Base-by-base conservation (phyloP, 1,140 invertebrate genomes). In the Doryteuthis pealeii region DNA sequence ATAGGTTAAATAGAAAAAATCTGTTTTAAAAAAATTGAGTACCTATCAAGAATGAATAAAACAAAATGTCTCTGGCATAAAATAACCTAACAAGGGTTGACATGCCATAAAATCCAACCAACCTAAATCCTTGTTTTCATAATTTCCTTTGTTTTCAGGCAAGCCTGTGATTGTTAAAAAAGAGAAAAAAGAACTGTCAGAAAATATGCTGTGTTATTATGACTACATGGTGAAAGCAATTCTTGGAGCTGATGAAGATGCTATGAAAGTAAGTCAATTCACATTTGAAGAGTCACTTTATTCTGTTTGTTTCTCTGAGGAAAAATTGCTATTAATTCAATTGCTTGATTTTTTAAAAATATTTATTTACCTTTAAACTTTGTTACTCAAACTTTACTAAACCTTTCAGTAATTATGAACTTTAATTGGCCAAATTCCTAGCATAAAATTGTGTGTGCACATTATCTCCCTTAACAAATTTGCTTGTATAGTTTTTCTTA, bases 191-290 rank as follows among this genome's bases (percentile, higher is more conserved):
- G 54, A 62, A 30, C 32, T 82, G 4, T 76, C 77, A 28, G 79
- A 81, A n/a, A 81, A 83, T n/a, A 54, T 83, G 31, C 77, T 83
- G 77, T 69, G 71, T 28, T 87, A 87, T 75, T 87, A 83, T 80
- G 82, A 86, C 66, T 82, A 82, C 32, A 80, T 87, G 18, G 84
- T 85, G 45, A 86, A 85, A 74, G 82, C 85, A 49, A 81, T 87
- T 67, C 76, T 88, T 12, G 84, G 84, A 6, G 75, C 69, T 74
- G 80, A 87, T 76, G 76, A 80, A 49, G 78, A 81, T 58, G 72
- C 75, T 40, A 79, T 81, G 76, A 80, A 80, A 80, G 83, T 83
- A 70, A 65, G 74, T 69, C 49, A 8, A 6, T n/a, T n/a, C n/a
- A n/a, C n/a, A n/a, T n/a, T n/a, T n/a, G n/a, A n/a, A 33, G 12